Evolutionary conservation across 2,888 invertebrate genomes (phyloP).

Genomic region (Azorinus chamasolen): DNA sequence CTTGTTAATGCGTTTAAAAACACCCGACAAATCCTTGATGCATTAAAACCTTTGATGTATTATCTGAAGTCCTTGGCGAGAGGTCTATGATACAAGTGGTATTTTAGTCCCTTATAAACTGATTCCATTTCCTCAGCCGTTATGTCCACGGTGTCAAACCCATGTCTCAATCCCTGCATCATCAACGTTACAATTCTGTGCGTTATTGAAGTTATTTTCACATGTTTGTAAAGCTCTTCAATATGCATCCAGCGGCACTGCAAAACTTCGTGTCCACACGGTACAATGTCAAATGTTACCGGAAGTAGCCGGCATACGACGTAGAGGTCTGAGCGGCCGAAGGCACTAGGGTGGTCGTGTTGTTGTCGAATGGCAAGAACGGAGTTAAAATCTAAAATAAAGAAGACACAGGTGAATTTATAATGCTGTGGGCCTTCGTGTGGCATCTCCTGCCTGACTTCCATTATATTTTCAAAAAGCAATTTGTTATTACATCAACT

Average conservation of each 20-base stretch:
- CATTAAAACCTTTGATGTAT: too few species aligned
- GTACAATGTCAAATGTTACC: conserved; percentile 77
- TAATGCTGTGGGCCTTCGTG: too few species aligned
- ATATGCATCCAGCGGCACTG: conserved; percentile 82
- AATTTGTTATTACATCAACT: too few species aligned
- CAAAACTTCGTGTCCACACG: conserved; percentile 80
- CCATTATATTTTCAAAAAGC: too few species aligned
- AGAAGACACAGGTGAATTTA: conserved; percentile 1
- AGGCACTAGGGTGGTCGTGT: conserved; percentile 82
- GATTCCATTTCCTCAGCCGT: conserved; percentile 75
- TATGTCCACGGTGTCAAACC: conserved; percentile 80
- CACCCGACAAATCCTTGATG: too few species aligned
- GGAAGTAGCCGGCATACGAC: conserved; percentile 83
- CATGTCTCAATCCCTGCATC: conserved; percentile 73
- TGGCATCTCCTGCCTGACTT: too few species aligned
- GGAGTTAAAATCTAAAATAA: conserved; percentile 81
- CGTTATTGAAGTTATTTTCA: conserved; percentile 74
- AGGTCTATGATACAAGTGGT: conserved; percentile 69
- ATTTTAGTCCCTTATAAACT: conserved; percentile 78
- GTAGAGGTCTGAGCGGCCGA: conserved; percentile 84
- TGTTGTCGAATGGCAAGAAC: conserved; percentile 83
- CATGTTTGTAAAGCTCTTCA: conserved; percentile 66
- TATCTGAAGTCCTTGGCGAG: neutral
- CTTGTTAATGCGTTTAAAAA: too few species aligned
- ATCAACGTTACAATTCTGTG: conserved; percentile 69